Conservation (phyloP, 1,140 invertebrate genomes). For the Diprion similis region DNA sequence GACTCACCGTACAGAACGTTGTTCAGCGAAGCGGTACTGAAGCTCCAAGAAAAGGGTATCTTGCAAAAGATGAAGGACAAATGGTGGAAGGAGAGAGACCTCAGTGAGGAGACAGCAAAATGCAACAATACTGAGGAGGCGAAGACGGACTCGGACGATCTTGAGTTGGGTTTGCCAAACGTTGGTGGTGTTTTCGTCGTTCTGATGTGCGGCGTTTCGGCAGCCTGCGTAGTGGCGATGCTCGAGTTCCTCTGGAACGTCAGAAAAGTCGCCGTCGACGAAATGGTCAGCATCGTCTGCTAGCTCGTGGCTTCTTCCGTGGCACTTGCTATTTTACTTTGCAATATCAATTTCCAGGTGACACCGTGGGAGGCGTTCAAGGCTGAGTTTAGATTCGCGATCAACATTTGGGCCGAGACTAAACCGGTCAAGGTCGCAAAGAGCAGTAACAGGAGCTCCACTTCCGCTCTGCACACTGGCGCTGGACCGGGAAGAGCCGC, state of each 20-base stretch:
- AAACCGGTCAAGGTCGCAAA: slow-evolving; percentile 65
- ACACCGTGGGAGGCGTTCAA: slow-evolving; percentile 67
- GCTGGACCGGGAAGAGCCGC: slow-evolving; percentile 30
- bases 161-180: slow-evolving; percentile 78
- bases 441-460: slow-evolving; percentile 36
- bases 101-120: slow-evolving; percentile 48
- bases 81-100: slow-evolving; percentile 79
- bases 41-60: slow-evolving; percentile 81
- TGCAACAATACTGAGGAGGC: slow-evolving; percentile 19
- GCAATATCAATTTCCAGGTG: slow-evolving; percentile 58
- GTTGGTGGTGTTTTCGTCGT: slow-evolving; percentile 93
- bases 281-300: slow-evolving; percentile 65
- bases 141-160: slow-evolving; percentile 53
- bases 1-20: slow-evolving; percentile 76
- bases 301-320: too few species aligned
- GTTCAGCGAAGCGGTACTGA: slow-evolving; percentile 78
- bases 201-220: slow-evolving; percentile 71
- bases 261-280: slow-evolving; percentile 75
- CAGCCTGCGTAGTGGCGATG: slow-evolving; percentile 71
- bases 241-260: slow-evolving; percentile 86
- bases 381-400: slow-evolving; percentile 68
- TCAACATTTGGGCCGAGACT: slow-evolving; percentile 68
- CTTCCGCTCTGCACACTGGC: background rate
- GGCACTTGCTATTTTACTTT: background rate
- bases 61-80: slow-evolving; percentile 81